Conservation (phyloP, 2,888 invertebrate genomes). For the Polydrusus pterygomalis region DNA sequence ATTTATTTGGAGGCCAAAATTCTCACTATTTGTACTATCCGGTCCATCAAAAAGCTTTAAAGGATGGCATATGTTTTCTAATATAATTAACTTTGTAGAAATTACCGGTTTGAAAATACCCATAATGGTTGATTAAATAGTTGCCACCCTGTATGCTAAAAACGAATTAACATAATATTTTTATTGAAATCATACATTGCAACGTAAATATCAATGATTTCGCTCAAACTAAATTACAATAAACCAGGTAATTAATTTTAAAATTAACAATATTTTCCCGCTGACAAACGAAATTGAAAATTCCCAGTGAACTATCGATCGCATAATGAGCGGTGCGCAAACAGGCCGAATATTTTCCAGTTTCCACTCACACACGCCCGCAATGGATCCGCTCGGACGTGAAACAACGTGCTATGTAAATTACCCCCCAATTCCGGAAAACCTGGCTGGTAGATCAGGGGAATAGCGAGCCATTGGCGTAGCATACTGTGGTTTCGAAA, state of each 20-base stretch:
- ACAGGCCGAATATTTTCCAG: constrained; percentile 55
- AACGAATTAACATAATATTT: background rate
- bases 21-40: too few species aligned
- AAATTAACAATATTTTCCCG: constrained; percentile 9
- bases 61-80: too few species aligned
- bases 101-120: too few species aligned
- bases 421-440: constrained; percentile 70
- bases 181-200: background rate
- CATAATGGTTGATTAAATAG: too few species aligned
- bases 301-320: constrained; percentile 50
- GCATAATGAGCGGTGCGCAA: constrained; percentile 53
- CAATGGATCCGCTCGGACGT: constrained; percentile 59
- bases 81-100: too few species aligned
- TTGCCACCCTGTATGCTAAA: too few species aligned
- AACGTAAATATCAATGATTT: background rate
- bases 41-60: too few species aligned
- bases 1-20: too few species aligned
- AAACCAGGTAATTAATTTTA: constrained; percentile 12
- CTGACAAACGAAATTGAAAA: constrained; percentile 22
- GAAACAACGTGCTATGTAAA: constrained; percentile 69
- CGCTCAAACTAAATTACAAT: background rate
- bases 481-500: background rate
- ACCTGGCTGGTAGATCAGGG: constrained; percentile 34
- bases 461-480: constrained; percentile 7
- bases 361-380: constrained; percentile 52